These are phyloP conservation scores for Apotomis turbidana DNA, from an alignment of 2,888 invertebrate genomes.

Conservation along the genomic window DNA sequence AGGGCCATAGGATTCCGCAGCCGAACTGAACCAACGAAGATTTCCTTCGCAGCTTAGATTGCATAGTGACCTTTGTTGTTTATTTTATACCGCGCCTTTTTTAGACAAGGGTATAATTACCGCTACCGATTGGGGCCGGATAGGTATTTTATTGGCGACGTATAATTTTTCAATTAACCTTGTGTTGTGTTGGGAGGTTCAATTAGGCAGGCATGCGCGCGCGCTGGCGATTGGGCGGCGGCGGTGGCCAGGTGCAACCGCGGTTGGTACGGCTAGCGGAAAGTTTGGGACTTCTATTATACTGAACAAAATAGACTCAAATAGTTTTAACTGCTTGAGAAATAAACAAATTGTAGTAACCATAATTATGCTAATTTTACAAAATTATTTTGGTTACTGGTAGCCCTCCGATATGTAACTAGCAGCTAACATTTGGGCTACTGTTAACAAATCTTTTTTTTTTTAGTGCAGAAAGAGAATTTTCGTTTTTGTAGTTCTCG, in stretches of 20 bases:
- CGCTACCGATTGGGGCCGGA: constrained; percentile 31
- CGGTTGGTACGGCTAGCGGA: constrained; percentile 41
- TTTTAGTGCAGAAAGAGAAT: too few species aligned
- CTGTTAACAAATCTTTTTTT: too few species aligned
- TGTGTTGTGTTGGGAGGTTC: constrained; percentile 47
- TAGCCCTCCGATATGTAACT: too few species aligned
- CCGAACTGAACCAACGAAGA: background rate
- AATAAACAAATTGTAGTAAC: too few species aligned
- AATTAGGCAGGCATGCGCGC: constrained; percentile 49
- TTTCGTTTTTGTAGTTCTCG: too few species aligned
- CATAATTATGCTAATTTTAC: too few species aligned
- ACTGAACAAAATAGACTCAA: too few species aligned
- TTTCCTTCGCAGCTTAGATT: background rate
- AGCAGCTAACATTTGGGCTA: too few species aligned
- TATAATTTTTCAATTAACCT: constrained; percentile 43
- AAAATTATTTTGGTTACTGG: too few species aligned
- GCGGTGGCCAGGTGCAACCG: constrained; percentile 50
- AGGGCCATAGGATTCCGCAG: background rate
- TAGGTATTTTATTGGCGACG: constrained; percentile 38
- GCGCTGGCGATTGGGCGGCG: constrained; percentile 46
- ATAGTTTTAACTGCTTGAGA: too few species aligned
- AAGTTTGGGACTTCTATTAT: constrained; percentile 10
- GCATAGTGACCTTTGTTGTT: constrained; percentile 20
- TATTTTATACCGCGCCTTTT: constrained; percentile 12
- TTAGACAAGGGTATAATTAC: constrained; percentile 24